Base-by-base conservation (phyloP, 1,140 invertebrate species). In the Neelides sp. region DNA sequence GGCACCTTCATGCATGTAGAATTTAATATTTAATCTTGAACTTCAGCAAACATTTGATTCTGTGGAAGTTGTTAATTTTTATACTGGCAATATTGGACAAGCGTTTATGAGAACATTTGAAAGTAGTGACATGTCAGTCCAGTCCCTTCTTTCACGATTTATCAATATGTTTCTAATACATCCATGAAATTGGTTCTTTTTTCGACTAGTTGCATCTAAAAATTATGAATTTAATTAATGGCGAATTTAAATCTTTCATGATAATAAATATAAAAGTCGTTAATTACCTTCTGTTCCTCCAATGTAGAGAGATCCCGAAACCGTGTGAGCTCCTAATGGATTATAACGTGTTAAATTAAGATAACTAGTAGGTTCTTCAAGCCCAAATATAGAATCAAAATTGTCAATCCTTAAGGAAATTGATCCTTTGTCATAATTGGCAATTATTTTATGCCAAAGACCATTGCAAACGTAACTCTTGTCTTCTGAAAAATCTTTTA, bases 111-210 rank as follows among this genome's bases (percentile, higher is more conserved):
- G 74, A 50, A 92, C 80, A 67, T 88, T 85, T 54, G 85, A 79
- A 40, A 88, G 67, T 39, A 78, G 71, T 45, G 80, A 76, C 84
- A 88, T 87, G 54, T 80, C 78, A 13, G 79, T 80, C 87, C 88
- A 93, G 65, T 89, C 83, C 43, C 75, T 72, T 50, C 71, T 71
- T 66, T 70, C 54, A 26, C 71, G 69, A 50, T 78, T 74, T 46
- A 92, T 80, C 46, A 75, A 75, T 7, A 93, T 74, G 62, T 91
- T 89, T 35, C 83, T 73, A 61, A 95, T 84, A 71, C 90, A 95
- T 7, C 90, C 90, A 64, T 83, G 85, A 68, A 94, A 93, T 63
- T 87, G 86, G 55, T 86, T 83, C 58, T 85, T 57, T 74, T 79
- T 61, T 68, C 45, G 50, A 50, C 40, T 53, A 46, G 77, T 79